Conservation (phyloP, 2,888 invertebrate species). For the Lissonota sp. region DNA sequence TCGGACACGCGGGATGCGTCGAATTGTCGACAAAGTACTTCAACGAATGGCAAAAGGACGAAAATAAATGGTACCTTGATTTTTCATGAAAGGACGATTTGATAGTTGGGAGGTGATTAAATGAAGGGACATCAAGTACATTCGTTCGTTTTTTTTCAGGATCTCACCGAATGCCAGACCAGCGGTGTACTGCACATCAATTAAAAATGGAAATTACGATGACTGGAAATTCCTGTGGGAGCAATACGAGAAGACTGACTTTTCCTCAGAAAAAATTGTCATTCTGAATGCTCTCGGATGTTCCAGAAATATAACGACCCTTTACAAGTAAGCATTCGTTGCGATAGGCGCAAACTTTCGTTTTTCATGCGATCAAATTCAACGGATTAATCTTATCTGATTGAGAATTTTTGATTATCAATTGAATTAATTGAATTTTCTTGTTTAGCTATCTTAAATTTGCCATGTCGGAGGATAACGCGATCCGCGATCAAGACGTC, state of each 20-base stretch:
- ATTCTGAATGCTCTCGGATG: slow-evolving; percentile 85
- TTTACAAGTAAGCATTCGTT: slow-evolving; percentile 70
- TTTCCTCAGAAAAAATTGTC: slow-evolving; percentile 85
- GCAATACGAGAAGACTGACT: slow-evolving; percentile 86
- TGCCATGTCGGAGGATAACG: slow-evolving; percentile 54
- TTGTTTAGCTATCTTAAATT: slow-evolving; percentile 66
- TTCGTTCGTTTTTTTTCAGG: slow-evolving; percentile 77
- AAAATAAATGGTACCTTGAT: slow-evolving; percentile 39
- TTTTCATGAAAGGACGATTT: neutral
- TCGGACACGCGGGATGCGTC: slow-evolving; percentile 87
- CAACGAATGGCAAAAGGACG: slow-evolving; percentile 57
- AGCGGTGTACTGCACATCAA: slow-evolving; percentile 91
- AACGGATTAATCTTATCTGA: neutral
- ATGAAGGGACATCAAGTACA: too few species aligned
- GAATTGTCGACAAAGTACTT: slow-evolving; percentile 84
- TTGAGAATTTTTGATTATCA: neutral
- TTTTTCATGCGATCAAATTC: neutral
- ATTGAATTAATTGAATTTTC: neutral
- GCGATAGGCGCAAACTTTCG: neutral
- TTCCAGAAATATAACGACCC: slow-evolving; percentile 80
- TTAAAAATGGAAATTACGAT: slow-evolving; percentile 86
- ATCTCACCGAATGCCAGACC: slow-evolving; percentile 88
- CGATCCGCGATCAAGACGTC: slow-evolving; percentile 81
- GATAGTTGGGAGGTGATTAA: too few species aligned
- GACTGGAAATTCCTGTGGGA: slow-evolving; percentile 89